Conservation (phyloP, 2,797 vertebrate genomes). For the Sebastes reedi region DNA sequence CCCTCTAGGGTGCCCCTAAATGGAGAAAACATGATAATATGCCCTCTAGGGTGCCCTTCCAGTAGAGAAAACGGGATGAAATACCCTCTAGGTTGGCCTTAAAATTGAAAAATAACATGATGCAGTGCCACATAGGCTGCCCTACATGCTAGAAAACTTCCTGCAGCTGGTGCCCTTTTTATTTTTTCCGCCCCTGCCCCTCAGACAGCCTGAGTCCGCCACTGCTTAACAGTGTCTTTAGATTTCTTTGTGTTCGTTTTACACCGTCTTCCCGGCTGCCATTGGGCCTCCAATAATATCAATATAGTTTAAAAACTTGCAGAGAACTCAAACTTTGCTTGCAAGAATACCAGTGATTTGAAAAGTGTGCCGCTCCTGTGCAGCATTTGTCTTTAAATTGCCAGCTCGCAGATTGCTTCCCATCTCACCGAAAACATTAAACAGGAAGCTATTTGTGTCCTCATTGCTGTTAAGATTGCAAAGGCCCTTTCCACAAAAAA, state of each 20-base stretch:
- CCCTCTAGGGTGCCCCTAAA: rapidly evolving
- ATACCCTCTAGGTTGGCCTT: too few relatives aligned
- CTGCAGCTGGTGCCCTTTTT: too few relatives aligned
- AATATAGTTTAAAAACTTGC: not conserved
- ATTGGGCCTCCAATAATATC: not conserved
- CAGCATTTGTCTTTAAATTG: constrained; percentile 9
- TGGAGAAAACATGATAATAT: too few relatives aligned
- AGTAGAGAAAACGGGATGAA: too few relatives aligned
- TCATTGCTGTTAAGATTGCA: constrained; percentile 30
- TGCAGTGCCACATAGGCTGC: too few relatives aligned
- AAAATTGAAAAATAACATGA: too few relatives aligned
- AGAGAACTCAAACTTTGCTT: not conserved
- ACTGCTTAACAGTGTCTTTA: too few relatives aligned
- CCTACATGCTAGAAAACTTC: too few relatives aligned
- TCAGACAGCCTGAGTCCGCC: too few relatives aligned
- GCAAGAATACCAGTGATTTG: constrained; percentile 2
- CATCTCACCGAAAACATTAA: constrained; percentile 25
- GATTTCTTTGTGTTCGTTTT: not conserved
- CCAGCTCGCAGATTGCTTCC: constrained; percentile 11
- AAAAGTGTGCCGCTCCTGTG: constrained; percentile 4
- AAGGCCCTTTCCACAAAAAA: constrained; percentile 16
- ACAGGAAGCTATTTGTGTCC: constrained; percentile 25
- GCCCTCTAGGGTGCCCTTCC: too few relatives aligned
- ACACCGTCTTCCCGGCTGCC: not conserved
- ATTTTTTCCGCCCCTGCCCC: too few relatives aligned